These are phyloP conservation scores for Caenorhabditis afra DNA, from an alignment of 2,888 invertebrate genomes.

Conservation along the genomic window DNA sequence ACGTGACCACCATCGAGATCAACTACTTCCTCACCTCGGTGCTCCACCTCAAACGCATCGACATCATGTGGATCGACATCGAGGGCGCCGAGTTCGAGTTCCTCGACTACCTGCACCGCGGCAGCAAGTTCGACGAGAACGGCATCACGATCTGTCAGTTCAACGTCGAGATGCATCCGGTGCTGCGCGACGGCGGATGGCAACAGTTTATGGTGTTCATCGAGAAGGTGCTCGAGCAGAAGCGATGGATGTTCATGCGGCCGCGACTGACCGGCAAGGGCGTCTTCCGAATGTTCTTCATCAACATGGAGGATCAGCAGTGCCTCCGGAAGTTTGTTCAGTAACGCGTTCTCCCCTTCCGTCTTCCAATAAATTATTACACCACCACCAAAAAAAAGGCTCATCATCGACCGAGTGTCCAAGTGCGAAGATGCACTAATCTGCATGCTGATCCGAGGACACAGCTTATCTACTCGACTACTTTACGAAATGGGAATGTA, in stretches of 20 bases:
- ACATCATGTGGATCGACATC: slow-evolving; percentile 57
- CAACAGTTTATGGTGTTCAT: slow-evolving; percentile 18
- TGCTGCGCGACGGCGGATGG: neutral
- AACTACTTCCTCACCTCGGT: slow-evolving; percentile 44
- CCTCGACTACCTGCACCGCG: slow-evolving; percentile 42
- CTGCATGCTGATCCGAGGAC: neutral
- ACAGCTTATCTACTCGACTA: too few relatives aligned
- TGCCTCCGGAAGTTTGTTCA: slow-evolving; percentile 17
- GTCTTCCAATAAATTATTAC: slow-evolving; percentile 5
- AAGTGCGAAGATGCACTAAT: neutral
- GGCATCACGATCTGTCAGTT: slow-evolving; percentile 58
- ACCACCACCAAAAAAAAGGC: too few relatives aligned
- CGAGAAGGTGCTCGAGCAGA: slow-evolving; percentile 20
- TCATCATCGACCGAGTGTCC: neutral
- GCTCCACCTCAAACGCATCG: slow-evolving; percentile 29
- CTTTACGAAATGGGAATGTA: too few relatives aligned
- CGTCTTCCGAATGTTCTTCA: slow-evolving; percentile 36
- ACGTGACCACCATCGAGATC: slow-evolving; percentile 44
- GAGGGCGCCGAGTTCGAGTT: slow-evolving; percentile 57
- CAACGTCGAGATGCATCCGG: slow-evolving; percentile 54
- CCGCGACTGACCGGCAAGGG: slow-evolving; percentile 2
- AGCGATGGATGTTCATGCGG: slow-evolving; percentile 23
- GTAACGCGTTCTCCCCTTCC: neutral
- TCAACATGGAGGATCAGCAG: slow-evolving; percentile 29
- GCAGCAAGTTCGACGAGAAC: slow-evolving; percentile 42